Evolutionary conservation across 2,797 vertebrate genomes (phyloP), one percentile per base, ranked within the genome.

Genomic region (Chanos chanos): DNA sequence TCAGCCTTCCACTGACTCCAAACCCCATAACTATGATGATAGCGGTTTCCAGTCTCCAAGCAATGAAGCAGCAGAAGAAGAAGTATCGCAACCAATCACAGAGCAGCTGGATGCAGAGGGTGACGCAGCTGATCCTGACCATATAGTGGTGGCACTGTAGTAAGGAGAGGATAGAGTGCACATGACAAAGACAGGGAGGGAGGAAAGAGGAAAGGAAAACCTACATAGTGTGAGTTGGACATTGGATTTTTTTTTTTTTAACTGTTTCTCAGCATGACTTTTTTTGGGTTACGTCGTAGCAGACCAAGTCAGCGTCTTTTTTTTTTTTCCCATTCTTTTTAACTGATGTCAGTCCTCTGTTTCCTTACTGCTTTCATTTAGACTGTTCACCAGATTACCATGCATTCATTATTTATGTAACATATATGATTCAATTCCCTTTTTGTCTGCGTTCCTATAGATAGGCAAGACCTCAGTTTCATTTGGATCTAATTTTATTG

Each of bases 41-140:
- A 86, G 55, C 4, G 81, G 84, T 6, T 77, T 72, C 43, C 88
- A 77, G 34, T 85, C 87, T 0, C 78, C 77, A 0, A 73, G 76
- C 54, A 65, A 34, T 0, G 75, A 77, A 0, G 78, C 66, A 10
- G 53, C 59, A 0, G 77, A 85, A 4, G 80, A 71, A n/a, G 54
- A 0, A 0, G 18, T 72, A 1, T 13, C 64, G 40, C 45, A 53
- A 3, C 61, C 51, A 0, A 28, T 81, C 41, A 45, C 39, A 4
- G 81, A 83, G 0, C 48, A 56, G 2, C 61, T 81, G 47, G 59
- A 54, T 2, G 25, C 49, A 3, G 66, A 73, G 70, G 43, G 73
- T 52, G 63, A 68, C 52, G 18, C 52, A 1, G 33, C 75, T 1
- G 73, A 83, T 15, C 72, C 79, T 0, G 63, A 54, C 12, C 82